phyloP scores from a whole-genome alignment of 2,113 vertebrate genomes.

The Pedetes capensis region DNA sequence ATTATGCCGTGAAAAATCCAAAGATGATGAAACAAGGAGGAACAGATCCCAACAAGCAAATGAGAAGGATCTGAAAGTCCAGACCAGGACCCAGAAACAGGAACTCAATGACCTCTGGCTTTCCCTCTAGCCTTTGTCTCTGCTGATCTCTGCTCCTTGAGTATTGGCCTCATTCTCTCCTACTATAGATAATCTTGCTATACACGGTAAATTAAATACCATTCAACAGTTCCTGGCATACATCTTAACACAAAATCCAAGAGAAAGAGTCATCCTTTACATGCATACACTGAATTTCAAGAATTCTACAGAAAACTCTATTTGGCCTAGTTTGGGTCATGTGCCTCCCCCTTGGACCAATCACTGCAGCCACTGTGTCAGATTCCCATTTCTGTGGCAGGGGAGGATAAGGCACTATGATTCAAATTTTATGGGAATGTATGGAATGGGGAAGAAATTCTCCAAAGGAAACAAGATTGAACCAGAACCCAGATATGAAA shows the following conservation, averaged over 20 bases:
- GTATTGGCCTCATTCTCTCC: not conserved
- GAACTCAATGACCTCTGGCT: not conserved
- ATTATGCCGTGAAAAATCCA: conserved; percentile 15
- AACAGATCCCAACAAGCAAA: not conserved
- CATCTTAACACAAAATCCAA: conserved; percentile 22
- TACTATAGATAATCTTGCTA: not conserved
- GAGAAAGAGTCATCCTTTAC: not conserved
- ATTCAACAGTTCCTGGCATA: not conserved
- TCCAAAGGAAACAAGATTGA: not conserved
- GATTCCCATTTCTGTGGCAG: not conserved
- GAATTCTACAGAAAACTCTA: conserved; percentile 16
- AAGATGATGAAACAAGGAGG: not conserved
- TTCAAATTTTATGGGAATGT: not conserved
- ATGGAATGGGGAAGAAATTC: not conserved
- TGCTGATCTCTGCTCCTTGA: not conserved
- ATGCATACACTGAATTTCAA: conserved; percentile 4
- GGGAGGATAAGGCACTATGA: not conserved
- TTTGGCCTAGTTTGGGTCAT: not conserved
- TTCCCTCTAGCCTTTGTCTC: not conserved
- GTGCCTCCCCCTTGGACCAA: not conserved
- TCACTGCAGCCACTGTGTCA: not conserved
- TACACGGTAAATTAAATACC: not conserved
- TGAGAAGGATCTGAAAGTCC: not conserved
- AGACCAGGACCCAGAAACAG: not conserved
- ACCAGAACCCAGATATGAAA: not conserved